A percentile compares a stretch with the other conserved stretches of the same genome.
Evolutionary conservation across 2,797 vertebrate species (phyloP).

Genomic region (Varecia variegata): DNA sequence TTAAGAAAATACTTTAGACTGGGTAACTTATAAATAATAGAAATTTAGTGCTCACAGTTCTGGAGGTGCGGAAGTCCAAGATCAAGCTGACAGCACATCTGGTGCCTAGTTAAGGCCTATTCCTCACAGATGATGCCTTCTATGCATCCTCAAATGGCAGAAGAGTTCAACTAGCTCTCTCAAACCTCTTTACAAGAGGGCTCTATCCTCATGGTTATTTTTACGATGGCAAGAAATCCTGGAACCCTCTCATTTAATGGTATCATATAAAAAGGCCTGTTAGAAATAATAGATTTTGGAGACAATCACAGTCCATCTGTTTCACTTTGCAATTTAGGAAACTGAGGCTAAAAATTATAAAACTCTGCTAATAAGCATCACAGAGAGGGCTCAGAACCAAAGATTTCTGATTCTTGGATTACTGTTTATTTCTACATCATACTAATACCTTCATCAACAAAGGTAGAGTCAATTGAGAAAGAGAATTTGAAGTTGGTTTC

Average conservation of each 20-base stretch:
- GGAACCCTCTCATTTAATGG: background rate
- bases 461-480: background rate
- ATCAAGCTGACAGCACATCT: background rate
- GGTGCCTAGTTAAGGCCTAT: background rate
- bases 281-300: background rate
- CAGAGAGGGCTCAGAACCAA: background rate
- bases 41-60: background rate
- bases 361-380: background rate
- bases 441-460: background rate
- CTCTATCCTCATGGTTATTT: background rate
- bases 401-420: background rate
- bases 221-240: background rate
- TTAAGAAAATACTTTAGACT: background rate
- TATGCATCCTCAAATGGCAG: too few relatives aligned
- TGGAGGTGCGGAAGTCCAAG: background rate
- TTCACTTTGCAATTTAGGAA: background rate
- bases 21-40: background rate
- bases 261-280: background rate
- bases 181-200: background rate
- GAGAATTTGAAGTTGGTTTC: background rate
- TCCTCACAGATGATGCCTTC: background rate
- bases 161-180: background rate
- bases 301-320: background rate
- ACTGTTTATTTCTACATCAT: background rate
- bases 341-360: background rate